Evolutionary conservation across 2,113 vertebrate genomes (phyloP).

Genomic region (Monarcha castaneiventris): DNA sequence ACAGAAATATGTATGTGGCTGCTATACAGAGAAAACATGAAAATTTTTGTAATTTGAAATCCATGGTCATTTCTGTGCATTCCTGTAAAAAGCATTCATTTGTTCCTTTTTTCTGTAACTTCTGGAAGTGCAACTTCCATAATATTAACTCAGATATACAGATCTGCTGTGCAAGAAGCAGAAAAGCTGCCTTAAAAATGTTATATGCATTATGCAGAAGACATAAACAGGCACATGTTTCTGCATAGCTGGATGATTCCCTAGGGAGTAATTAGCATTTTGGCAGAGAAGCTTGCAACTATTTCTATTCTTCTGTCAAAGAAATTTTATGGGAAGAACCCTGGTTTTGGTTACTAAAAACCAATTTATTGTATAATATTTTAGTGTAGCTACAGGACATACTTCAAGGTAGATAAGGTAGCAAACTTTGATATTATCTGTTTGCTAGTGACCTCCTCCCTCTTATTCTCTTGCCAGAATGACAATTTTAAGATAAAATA

Average conservation of each 20-base stretch:
- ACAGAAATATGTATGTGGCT: not conserved
- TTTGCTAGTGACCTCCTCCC: not conserved
- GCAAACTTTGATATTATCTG: not conserved
- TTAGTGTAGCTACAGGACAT: constrained; percentile 5
- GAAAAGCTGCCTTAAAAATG: not conserved
- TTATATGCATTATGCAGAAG: not conserved
- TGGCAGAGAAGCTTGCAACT: constrained; percentile 26
- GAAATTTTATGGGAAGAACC: constrained; percentile 45
- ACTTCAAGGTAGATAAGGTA: not conserved
- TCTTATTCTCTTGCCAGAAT: not conserved
- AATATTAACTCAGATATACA: not conserved
- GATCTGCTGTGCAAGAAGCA: not conserved
- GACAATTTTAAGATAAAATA: not conserved
- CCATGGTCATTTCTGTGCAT: not conserved
- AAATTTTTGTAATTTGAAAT: not conserved
- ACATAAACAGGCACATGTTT: constrained; percentile 25
- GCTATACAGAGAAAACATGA: not conserved
- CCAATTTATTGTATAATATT: not conserved
- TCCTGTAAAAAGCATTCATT: not conserved
- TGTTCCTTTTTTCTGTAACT: not conserved
- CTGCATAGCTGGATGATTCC: not conserved
- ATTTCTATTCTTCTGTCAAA: constrained; percentile 38
- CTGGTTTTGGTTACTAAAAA: constrained; percentile 33
- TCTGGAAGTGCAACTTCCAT: not conserved
- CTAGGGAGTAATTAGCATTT: constrained; percentile 53